Evolutionary conservation across 2,888 invertebrate genomes (phyloP), one percentile per base, ranked within the genome.

Genomic region (Heliconius charithonia): DNA sequence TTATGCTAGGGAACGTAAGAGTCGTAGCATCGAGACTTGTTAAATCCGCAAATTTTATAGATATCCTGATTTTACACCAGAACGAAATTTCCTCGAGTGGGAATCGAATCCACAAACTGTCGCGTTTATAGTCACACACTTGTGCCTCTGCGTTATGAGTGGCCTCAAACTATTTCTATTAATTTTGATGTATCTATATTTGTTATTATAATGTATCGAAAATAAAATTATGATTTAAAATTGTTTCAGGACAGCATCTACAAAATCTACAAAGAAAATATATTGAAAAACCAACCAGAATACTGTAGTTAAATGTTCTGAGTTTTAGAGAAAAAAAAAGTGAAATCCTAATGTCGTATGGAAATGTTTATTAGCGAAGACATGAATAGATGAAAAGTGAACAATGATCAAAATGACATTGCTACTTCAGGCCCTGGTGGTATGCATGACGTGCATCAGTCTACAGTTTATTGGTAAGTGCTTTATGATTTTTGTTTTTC

Each of bases 391-490:
- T 65, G 67, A 83, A 78, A 71, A 81, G 81, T 82, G 79, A 85
- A 82, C 83, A 83, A 84, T 90, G 85, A 88, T 86, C 91, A 92
- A 89, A 85, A 93, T 94, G 93, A 87, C 88, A 83, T 83, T 86
- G 29, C 45, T 91, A 37, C 83, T 89, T 73, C 88, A 88, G 83
- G 86, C 87, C 56, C 81, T 89, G 79, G 82, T 89, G 74, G 79
- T 80, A 77, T 83, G 81, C 80, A 80, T 83, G 32, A 85, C 87
- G 73, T 92, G 89, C 87, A 84, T 91, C 81, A 87, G 87, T 59
- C 85, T 93, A 83, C 90, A 92, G 84, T 89, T 89, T 73, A 89
- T 93, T 84, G 92, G 94, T 92, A 86, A 92, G 92, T 73, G 3
- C 12, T 32, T 59, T 27, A 63, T 63, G n/a, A 63, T 4, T 13